Conservation (phyloP, 2,113 vertebrate species). For the Neoarius graeffei region DNA sequence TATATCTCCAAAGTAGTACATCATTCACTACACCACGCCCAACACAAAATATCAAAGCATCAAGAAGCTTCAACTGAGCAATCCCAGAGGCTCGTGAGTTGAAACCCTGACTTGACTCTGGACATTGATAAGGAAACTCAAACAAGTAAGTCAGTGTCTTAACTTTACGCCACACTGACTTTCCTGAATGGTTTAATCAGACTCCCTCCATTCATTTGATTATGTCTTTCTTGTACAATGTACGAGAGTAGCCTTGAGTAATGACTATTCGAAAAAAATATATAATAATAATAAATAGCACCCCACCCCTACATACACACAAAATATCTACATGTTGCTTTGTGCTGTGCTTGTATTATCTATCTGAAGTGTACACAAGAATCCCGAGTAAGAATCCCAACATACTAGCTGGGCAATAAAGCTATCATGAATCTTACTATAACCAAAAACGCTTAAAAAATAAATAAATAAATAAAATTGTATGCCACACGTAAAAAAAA, state of each 20-base stretch:
- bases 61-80: slow-evolving; percentile 1
- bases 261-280: not conserved
- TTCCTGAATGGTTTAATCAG: not conserved
- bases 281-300: not conserved
- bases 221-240: not conserved
- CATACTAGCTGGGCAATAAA: not conserved
- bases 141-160: not conserved
- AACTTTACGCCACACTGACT: not conserved
- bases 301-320: not conserved
- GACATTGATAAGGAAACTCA: not conserved
- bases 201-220: not conserved
- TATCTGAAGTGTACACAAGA: not conserved
- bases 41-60: not conserved
- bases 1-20: not conserved
- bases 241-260: not conserved
- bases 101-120: not conserved
- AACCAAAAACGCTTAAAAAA: not conserved
- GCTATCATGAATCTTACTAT: not conserved
- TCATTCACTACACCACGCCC: not conserved
- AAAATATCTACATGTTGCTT: not conserved
- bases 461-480: not conserved
- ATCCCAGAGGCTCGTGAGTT: not conserved
- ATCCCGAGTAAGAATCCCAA: not conserved
- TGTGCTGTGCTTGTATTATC: not conserved
- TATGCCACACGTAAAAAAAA: not conserved